A percentile compares a stretch with the other conserved stretches of the same genome.
phyloP scores from a whole-genome alignment of 2,888 invertebrate genomes.

The Thera obeliscata region DNA sequence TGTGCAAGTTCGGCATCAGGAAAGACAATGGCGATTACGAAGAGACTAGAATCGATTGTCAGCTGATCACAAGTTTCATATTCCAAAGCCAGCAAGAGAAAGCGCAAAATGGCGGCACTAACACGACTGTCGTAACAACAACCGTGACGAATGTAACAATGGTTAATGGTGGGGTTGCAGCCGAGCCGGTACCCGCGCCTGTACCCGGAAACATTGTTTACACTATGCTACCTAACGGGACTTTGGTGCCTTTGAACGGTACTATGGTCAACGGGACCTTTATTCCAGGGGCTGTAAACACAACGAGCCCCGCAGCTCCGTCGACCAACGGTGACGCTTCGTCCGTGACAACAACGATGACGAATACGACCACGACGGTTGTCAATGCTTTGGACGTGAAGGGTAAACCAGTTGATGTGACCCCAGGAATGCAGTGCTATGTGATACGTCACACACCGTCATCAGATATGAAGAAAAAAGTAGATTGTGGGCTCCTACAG shows the following conservation, averaged over 20 bases:
- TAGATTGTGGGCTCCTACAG: constrained; percentile 71
- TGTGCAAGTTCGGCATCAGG: constrained; percentile 72
- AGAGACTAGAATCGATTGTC: constrained; percentile 74
- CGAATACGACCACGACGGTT: constrained; percentile 68
- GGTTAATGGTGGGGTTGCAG: constrained; percentile 56
- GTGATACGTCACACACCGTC: constrained; percentile 60
- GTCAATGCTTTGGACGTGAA: constrained; percentile 74
- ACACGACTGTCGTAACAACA: constrained; percentile 58
- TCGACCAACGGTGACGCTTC: constrained; percentile 52
- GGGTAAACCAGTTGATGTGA: constrained; percentile 69
- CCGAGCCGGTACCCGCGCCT: constrained; percentile 40
- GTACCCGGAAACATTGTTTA: constrained; percentile 51
- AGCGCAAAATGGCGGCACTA: constrained; percentile 48
- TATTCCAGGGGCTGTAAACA: constrained; percentile 36
- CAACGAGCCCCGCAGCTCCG: constrained; percentile 40
- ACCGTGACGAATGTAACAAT: constrained; percentile 70
- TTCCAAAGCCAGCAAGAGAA: constrained; percentile 56
- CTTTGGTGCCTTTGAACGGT: constrained; percentile 62
- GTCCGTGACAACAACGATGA: constrained; percentile 58
- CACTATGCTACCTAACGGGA: constrained; percentile 68
- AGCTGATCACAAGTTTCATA: constrained; percentile 73
- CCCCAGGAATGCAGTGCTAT: constrained; percentile 73
- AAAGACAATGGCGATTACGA: constrained; percentile 76
- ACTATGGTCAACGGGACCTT: constrained; percentile 45
- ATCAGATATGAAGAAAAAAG: constrained; percentile 61